Base-by-base conservation (phyloP, 2,888 invertebrate species). In the Seira ritae region DNA sequence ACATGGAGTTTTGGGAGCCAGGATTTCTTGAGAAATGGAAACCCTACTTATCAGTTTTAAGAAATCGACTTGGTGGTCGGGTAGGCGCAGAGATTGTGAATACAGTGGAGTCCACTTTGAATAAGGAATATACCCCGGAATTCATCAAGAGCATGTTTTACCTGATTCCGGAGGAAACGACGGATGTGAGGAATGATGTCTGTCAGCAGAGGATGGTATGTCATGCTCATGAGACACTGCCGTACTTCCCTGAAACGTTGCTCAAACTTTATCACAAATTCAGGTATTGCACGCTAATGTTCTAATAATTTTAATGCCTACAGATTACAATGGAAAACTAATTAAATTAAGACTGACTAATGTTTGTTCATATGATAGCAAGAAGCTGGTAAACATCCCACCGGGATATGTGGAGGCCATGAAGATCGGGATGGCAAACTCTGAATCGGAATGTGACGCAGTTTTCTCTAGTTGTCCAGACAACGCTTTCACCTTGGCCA, bases 221-320 rank as follows among this genome's bases (percentile, higher is more conserved):
- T 60, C 76, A 82, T 15, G 86, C 86, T n/a, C 86, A 86, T 84
- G 84, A 79, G 6, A 66, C 71, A 0, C 12, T 86, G n/a, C 71
- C 72, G n/a, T 75, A 82, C 17, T 6, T 86, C 4, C 77, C 86
- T 1, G 15, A 12, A 23, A 20, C 68, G 1, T 3, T 82, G 20
- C 12, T 86, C 0, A 80, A 82, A 37, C 22, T 86, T n/a, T 86
- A 86, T 62, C 75, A 80, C 0, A 75, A 69, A 70, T 86, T 86
- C 67, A 86, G 84, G 86, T 86, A 84, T 24, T 15, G n/a, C n/a
- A n/a, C n/a, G n/a, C n/a, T n/a, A n/a, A n/a, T n/a, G n/a, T n/a
- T n/a, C n/a, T n/a, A n/a, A 69, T 31, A 23, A 22, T 17, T 73
- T 20, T 31, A n/a, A n/a, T n/a, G 12, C 46, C 31, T 31, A 4